Base-by-base conservation (phyloP, 2,888 invertebrate species). In the Ichneumoninae sp. region DNA sequence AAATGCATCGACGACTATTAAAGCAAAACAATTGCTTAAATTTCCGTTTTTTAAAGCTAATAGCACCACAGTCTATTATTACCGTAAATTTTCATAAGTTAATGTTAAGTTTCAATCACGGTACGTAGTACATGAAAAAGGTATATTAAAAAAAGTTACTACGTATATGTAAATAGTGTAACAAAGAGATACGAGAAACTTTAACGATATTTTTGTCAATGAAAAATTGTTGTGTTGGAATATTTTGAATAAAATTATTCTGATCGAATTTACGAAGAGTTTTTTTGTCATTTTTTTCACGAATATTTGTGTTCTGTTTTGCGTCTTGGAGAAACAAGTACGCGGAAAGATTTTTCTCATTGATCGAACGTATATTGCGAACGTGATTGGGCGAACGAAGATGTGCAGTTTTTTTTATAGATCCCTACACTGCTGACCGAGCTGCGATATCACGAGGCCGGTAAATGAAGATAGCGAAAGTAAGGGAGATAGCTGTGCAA, bases 391-490 rank as follows among this genome's bases (percentile, higher is more conserved):
- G 1, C 7, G 16, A 60, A 60, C 3, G 30, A 30, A 60, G 26
- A 60, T 13, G 26, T 60, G 22, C 19, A 26, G 60, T 30, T 40
- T 19, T 66, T 73, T 73, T 16, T 26, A 44, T 22, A 22, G 36
- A 36, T 22, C 57, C 19, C 22, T 60, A 40, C 44, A 40, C 33
- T 40, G 73, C 44, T 74, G 47, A 74, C 47, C 74, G 63, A 74
- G 73, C 26, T 44, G 16, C 63, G 33, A 74, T 44, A 63, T 63
- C 74, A 63, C 57, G 60, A 30, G 47, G 47, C 57, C 57, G 22
- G 71, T 33, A 30, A 36, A 36, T 33, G 26, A 50, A 74, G 81
- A 81, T 81, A 78, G 78, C 78, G 81, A 85, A 85, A 81, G 84
- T 75, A 65, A 74, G 75, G 81, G 54, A 70, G 81, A 68, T 40